phyloP scores from a whole-genome alignment of 2,113 vertebrate genomes.

The Ictalurus furcatus region DNA sequence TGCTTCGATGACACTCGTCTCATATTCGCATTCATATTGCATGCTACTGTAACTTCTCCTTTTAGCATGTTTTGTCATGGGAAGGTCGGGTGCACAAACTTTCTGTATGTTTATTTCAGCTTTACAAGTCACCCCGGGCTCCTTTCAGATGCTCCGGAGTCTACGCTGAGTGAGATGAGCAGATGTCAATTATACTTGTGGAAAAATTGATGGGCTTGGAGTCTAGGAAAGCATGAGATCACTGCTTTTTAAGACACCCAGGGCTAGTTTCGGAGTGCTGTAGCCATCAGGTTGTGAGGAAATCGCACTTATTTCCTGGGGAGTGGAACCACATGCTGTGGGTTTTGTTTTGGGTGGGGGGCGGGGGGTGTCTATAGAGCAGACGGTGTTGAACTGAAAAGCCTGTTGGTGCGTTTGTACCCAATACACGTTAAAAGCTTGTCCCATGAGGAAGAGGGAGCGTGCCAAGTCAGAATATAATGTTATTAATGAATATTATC shows the following conservation, averaged over 20 bases:
- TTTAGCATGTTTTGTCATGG: slow-evolving; percentile 1
- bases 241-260: slow-evolving; percentile 28
- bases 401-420: slow-evolving; percentile 1
- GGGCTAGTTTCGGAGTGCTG: slow-evolving; percentile 2
- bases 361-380: not conserved
- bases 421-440: slow-evolving; percentile 5
- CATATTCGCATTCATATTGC: not conserved
- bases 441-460: slow-evolving; percentile 41
- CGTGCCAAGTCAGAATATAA: slow-evolving; percentile 29
- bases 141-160: not conserved
- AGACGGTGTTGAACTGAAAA: slow-evolving; percentile 22
- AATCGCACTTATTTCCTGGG: slow-evolving; percentile 63
- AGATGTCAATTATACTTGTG: not conserved
- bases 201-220: not conserved
- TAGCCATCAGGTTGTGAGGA: slow-evolving; percentile 62
- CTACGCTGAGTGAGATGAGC: not conserved
- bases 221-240: slow-evolving; percentile 35
- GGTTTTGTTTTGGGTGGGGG: not conserved
- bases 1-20: slow-evolving; percentile 2
- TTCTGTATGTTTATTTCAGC: not conserved
- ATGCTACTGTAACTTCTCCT: not conserved
- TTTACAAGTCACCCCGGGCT: not conserved
- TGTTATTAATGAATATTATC: slow-evolving; percentile 26
- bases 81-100: not conserved
- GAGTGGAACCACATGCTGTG: slow-evolving; percentile 72